Evolutionary conservation across 2,888 invertebrate species (phyloP), one percentile per base, ranked within the genome.

Genomic region (Drosophila neotestacea): DNA sequence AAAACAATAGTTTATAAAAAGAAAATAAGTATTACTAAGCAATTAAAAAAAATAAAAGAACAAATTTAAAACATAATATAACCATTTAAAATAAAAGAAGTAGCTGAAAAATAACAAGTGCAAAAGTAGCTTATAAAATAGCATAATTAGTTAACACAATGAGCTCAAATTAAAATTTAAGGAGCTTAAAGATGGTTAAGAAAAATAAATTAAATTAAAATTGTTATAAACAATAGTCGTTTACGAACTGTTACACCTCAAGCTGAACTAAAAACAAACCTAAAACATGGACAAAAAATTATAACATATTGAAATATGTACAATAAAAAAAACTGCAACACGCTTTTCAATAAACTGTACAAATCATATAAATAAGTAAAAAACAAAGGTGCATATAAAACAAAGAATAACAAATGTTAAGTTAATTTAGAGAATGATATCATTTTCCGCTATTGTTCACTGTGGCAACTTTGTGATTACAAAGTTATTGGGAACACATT

Each of bases 401-500:
- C 13, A 39, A 36, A 36, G 16, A 22, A 7, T 2, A 10, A 6
- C 7, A 13, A 30, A 9, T 0, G 0, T 30, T 13, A 1, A 47
- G 10, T 9, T 30, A 13, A 30, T 16, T 1, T 9, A 4, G 9
- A 32, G n/a, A 30, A 47, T 16, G 6, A 48, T 48, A 32, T 16
- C 6, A 44, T 28, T 27, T 16, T 4, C 5, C 42, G 22, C 22
- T 9, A 16, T 16, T 11, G 5, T 42, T 4, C 22, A 22, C 2
- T 16, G 41, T 4, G 16, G 50, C 32, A 6, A 36, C 50, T 38
- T 51, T 28, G 51, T 22, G 6, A 4, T 3, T 7, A 13, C 39
- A 46, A 56, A 7, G 39, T 28, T 38, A 51, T 39, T 52, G 28
- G 38, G 13, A 39, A 38, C 27, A 44, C 44, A 16, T 41, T 27